Conservation (phyloP, 2,797 vertebrate species). For the Lepus oiostolus region DNA sequence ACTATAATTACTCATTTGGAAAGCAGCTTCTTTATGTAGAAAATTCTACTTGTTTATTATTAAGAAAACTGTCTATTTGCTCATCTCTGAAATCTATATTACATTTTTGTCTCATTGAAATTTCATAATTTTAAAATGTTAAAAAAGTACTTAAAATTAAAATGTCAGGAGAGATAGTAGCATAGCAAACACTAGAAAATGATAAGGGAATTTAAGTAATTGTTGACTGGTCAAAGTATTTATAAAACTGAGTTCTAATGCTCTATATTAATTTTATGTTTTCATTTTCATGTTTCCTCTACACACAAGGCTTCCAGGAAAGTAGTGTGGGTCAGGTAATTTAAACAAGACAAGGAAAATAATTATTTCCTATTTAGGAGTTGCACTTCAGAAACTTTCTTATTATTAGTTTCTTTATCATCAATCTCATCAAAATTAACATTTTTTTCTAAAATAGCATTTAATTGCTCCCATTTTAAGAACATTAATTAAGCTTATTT, state of each 20-base stretch:
- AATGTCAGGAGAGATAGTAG: constrained; percentile 27
- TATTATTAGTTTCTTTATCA: not conserved
- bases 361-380: not conserved
- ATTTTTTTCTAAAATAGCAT: constrained; percentile 49
- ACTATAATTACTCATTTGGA: not conserved
- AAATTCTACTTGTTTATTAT: not conserved
- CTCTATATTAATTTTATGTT: constrained; percentile 37
- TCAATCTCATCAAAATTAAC: constrained; percentile 34
- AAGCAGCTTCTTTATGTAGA: constrained; percentile 36
- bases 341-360: not conserved
- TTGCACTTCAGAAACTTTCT: not conserved
- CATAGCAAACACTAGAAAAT: not conserved
- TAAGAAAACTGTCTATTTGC: not conserved
- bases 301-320: not conserved
- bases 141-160: not conserved
- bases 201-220: not conserved
- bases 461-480: not conserved
- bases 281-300: constrained; percentile 13
- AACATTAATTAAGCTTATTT: not conserved
- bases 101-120: constrained; percentile 50
- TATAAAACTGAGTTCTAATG: not conserved
- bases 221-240: not conserved
- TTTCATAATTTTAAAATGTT: constrained; percentile 27
- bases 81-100: constrained; percentile 41
- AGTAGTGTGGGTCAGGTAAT: not conserved